Conservation (phyloP, 2,797 vertebrate species). For the Bovichtus diacanthus region DNA sequence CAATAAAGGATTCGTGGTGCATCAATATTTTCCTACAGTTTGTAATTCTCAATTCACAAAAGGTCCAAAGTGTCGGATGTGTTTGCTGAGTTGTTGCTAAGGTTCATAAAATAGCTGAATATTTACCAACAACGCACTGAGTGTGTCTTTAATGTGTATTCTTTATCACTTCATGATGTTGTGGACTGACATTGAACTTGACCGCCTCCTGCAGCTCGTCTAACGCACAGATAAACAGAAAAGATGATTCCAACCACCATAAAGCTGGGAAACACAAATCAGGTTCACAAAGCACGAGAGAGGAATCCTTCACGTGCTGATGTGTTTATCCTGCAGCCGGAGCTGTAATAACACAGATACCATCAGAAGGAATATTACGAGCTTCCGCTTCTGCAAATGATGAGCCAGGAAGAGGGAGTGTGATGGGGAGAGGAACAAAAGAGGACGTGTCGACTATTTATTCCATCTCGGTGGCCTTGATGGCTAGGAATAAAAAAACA, state of each 20-base stretch:
- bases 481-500: conserved; percentile 29
- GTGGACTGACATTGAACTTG: no score
- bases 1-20: no score
- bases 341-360: conserved; percentile 65
- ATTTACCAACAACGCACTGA: no score
- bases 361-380: conserved; percentile 65
- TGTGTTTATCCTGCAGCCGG: conserved; percentile 60
- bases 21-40: no score
- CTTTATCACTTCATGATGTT: no score
- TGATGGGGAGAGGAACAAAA: conserved; percentile 36
- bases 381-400: conserved; percentile 50
- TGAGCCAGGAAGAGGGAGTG: conserved; percentile 36
- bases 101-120: no score
- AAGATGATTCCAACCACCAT: conserved; percentile 16
- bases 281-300: no score
- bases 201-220: no score
- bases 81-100: no score
- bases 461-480: conserved; percentile 55
- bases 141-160: no score
- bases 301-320: conserved; percentile 40
- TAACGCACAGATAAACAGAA: background rate
- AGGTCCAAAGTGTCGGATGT: no score
- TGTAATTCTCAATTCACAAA: no score
- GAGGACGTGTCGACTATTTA: conserved; percentile 39
- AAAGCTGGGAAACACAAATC: conserved; percentile 25